These are phyloP conservation scores for Enteromius argenteus DNA, from an alignment of 2,797 vertebrate species.

Conservation along the genomic window DNA sequence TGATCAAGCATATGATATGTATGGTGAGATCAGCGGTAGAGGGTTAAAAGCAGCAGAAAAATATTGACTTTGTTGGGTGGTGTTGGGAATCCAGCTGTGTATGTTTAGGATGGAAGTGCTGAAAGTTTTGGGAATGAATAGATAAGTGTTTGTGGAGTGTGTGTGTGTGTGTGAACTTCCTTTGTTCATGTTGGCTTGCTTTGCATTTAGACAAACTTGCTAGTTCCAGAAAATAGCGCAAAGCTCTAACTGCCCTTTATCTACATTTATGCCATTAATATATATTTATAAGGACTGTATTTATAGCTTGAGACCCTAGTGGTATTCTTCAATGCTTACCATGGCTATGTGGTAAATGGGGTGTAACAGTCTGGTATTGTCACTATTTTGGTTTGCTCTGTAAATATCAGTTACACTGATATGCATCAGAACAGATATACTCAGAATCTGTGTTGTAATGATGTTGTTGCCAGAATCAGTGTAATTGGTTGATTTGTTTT, in stretches of 20 bases:
- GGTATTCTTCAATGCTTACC: background rate
- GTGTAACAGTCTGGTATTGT: background rate
- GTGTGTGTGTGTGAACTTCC: background rate
- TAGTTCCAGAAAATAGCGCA: constrained; percentile 11
- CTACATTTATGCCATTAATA: background rate
- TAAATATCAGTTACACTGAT: background rate
- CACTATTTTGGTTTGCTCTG: constrained; percentile 1
- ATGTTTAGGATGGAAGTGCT: constrained; percentile 27
- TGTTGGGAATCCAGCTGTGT: constrained; percentile 23
- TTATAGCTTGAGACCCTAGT: background rate
- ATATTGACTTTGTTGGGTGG: constrained; percentile 28
- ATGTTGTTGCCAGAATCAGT: background rate
- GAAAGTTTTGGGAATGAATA: background rate
- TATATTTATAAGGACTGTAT: background rate
- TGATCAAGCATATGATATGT: constrained; percentile 1
- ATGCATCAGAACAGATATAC: no score
- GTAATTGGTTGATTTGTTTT: background rate
- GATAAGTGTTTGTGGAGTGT: background rate
- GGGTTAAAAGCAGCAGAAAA: constrained; percentile 50
- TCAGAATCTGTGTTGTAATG: background rate
- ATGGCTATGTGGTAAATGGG: background rate
- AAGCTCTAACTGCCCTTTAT: background rate
- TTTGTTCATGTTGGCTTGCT: constrained; percentile 33
- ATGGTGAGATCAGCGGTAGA: constrained; percentile 42
- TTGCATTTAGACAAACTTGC: constrained; percentile 12